A percentile compares a stretch with the other conserved stretches of the same genome.
Conservation (phyloP, 2,797 vertebrate species). For the Spea hammondii region DNA sequence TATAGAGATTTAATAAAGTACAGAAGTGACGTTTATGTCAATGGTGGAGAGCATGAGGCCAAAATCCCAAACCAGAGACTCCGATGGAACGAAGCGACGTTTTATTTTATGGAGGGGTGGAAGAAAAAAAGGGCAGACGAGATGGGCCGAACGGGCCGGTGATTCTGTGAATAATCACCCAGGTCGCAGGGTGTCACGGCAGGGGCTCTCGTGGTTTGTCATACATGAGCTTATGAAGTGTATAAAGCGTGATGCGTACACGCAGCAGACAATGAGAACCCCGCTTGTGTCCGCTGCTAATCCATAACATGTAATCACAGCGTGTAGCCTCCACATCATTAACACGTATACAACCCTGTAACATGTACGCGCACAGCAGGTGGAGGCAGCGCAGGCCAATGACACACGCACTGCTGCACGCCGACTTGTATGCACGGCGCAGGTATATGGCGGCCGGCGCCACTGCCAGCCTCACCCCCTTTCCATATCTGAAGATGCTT, state of each 20-base stretch:
- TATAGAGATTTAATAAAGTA: too few relatives aligned
- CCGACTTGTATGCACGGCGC: constrained; percentile 6
- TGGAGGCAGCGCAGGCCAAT: not conserved
- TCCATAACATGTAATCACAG: not conserved
- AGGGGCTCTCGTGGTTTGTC: too few relatives aligned
- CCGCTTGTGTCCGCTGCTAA: not conserved
- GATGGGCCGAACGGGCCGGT: too few relatives aligned
- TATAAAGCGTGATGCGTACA: not conserved
- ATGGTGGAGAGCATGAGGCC: too few relatives aligned
- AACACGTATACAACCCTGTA: not conserved
- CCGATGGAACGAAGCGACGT: too few relatives aligned
- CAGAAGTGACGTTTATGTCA: too few relatives aligned
- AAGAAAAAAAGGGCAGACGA: too few relatives aligned
- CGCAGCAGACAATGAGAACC: not conserved
- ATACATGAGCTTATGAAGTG: too few relatives aligned
- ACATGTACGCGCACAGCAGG: not conserved
- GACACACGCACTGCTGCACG: not conserved
- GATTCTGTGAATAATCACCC: too few relatives aligned
- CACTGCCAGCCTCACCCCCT: constrained; percentile 24
- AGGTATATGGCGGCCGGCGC: constrained; percentile 19
- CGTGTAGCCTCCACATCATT: not conserved
- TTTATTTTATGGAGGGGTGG: too few relatives aligned
- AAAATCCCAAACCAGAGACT: too few relatives aligned
- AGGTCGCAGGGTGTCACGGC: too few relatives aligned
- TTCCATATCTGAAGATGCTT: constrained; percentile 44